Base-by-base conservation (phyloP, 2,888 invertebrate species). In the Nematopogon swammerdamellus region DNA sequence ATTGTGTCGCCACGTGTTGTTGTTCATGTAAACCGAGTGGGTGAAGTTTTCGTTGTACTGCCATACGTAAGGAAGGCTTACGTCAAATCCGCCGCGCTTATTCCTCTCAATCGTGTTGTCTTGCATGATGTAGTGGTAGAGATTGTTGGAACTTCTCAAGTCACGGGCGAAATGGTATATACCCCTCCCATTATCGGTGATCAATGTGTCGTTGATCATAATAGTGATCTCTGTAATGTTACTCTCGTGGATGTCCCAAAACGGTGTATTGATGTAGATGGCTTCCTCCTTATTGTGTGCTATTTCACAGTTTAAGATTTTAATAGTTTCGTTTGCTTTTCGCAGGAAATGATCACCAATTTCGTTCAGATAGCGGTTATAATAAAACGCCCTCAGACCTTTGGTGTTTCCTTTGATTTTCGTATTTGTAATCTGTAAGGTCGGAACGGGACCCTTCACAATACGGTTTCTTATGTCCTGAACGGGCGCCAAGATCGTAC, bases 11-110 rank as follows among this genome's bases (percentile, higher is more conserved):
- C 97, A 95, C 0, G 91, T 90, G 56, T 92, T 92, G 63, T 96
- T 94, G 44, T 87, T 86, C 64, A 97, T 85, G 59, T 85, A 90
- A 14, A 97, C 84, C 0, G 92, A 91, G 72, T 97, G 97, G 0
- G 95, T 95, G 59, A 91, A 93, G 63, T 95, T 95, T 70, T 95
- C 95, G 63, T 95, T 92, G 62, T 95, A 95, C 60, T 94, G 89
- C 94, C 95, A 95, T 1, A 97, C 96, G 58, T 95, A 95, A 0
- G 99, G 99, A 36, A 99, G 72, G 11, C 88, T 85, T 3, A 98
- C 82, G 60, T 92, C 88, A 56, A 99, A 88, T 1, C 98, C 98
- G 11, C 95, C 94, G 19, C 84, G 84, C 52, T 82, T 81, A 62
- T 97, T 98, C 55, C 91, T 83, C 63, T 92, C 92, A 53, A 99